A percentile compares a stretch with the other conserved stretches of the same genome.
phyloP scores from a whole-genome alignment of 2,113 vertebrate genomes.

The Glareola pratincola region DNA sequence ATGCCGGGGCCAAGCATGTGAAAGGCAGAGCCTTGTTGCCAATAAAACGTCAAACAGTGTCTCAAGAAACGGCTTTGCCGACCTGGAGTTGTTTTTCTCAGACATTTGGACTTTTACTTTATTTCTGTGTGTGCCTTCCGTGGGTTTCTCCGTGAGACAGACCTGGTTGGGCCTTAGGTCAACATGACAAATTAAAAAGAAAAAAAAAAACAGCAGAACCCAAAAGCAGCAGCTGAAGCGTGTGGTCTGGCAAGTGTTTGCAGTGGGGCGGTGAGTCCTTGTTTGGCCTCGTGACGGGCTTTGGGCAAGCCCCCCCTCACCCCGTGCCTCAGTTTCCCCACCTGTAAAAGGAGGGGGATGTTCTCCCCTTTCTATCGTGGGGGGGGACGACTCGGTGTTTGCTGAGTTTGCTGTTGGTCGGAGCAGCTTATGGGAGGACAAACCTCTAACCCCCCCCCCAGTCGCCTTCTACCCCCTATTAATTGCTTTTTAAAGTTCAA shows the following conservation, averaged over 20 bases:
- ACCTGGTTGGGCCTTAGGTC: not conserved
- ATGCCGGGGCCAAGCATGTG: not conserved
- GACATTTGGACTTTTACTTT: not conserved
- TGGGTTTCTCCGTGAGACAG: not conserved
- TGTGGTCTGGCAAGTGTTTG: not conserved
- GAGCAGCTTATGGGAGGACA: not conserved
- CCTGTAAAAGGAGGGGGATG: not conserved
- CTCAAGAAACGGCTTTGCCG: not conserved
- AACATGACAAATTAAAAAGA: not conserved
- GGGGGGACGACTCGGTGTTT: not conserved
- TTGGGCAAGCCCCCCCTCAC: not conserved
- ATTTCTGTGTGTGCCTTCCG: not conserved
- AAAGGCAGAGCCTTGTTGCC: conserved; percentile 31
- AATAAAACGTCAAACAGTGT: conserved; percentile 2
- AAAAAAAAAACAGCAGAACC: not conserved
- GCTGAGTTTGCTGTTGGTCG: too few relatives aligned
- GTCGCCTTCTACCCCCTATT: not conserved
- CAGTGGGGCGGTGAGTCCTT: fast-evolving
- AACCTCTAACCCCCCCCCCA: not conserved
- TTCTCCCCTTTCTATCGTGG: too few relatives aligned
- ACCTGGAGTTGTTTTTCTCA: conserved; percentile 29
- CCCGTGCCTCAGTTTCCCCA: not conserved
- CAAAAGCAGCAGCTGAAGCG: fast-evolving
- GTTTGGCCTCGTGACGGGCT: not conserved
- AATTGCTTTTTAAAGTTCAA: conserved; percentile 5